Evolutionary conservation across 1,140 invertebrate genomes (phyloP).

Genomic region (Trachelipus rathkii): DNA sequence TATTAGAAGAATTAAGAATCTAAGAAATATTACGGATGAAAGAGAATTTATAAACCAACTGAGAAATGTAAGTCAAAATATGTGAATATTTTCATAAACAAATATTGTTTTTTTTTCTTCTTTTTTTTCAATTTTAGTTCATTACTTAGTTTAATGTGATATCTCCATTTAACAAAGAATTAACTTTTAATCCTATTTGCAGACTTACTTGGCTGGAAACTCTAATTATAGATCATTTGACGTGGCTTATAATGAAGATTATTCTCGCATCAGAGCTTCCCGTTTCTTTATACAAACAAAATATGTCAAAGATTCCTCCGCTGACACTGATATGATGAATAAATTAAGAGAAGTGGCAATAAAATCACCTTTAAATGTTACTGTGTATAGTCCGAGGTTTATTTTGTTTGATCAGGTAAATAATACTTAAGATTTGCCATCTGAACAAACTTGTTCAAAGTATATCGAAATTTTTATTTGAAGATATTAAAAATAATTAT

Average conservation of each 20-base stretch:
- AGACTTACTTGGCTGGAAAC: constrained; percentile 12
- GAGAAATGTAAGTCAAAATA: too few species aligned
- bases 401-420: constrained; percentile 85
- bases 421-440: neutral
- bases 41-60: too few species aligned
- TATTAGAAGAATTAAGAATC: too few species aligned
- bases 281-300: constrained; percentile 85
- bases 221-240: constrained; percentile 55
- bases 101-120: too few species aligned
- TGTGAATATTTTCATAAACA: too few species aligned
- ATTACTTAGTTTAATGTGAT: too few species aligned
- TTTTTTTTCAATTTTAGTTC: too few species aligned
- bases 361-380: constrained; percentile 75
- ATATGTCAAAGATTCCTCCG: constrained; percentile 81
- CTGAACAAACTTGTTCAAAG: too few species aligned
- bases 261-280: constrained; percentile 70
- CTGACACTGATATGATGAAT: constrained; percentile 85
- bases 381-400: constrained; percentile 90
- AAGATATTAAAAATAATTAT: too few species aligned
- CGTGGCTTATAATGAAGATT: constrained; percentile 73
- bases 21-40: too few species aligned
- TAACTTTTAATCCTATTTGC: neutral
- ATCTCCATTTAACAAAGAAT: too few species aligned
- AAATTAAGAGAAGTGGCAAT: constrained; percentile 71
- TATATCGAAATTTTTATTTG: too few species aligned